Base-by-base conservation (phyloP, 2,113 vertebrate species). In the Atrichornis clamosus region DNA sequence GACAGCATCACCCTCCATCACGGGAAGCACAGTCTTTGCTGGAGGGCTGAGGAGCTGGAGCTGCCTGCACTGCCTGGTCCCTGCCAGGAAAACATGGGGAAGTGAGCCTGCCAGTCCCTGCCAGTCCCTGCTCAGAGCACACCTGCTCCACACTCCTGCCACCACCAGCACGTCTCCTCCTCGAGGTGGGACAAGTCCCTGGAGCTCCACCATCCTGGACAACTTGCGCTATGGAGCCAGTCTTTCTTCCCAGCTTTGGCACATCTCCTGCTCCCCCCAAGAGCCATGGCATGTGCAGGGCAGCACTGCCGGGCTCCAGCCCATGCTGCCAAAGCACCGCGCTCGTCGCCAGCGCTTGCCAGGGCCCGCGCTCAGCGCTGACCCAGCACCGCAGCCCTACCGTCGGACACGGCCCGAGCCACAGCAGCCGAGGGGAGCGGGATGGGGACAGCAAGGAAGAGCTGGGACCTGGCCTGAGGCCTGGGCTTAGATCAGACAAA, bases 401-500 rank as follows among this genome's bases (percentile, higher is more conserved):
- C 24, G 5, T 70, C 1, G 2, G 56, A 18, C 32, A 62, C 8
- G 30, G 73, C 94, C 84, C 4, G 50, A 93, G 90, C 81, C 87
- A 86, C 85, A 93, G 96, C 96, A 94, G 94, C 93, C 6, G 30
- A 64, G 89, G 89, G 80, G 56, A 91, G 37, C 17, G 6, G 94
- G 93, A 6, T 84, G 81, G 93, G 96, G 84, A 96, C 80, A 96
- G 90, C 68, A 37, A 94, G 97, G 97, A 86, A 69, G 62, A 95
- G 94, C 84, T 50, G 70, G 91, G 85, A 83, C 95, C 96, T 97
- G 92, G 62, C 92, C 93, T 96, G 91, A 95, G 73, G 91, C 14
- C 6, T 50, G 87, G 93, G 90, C 96, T 96, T 32, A 35, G 15
- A 91, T 89, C 91, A 90, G 96, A 96, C 95, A 97, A 96, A 97